These are phyloP conservation scores for Macroglossus sobrinus DNA, from an alignment of 2,113 vertebrate species.

Conservation along the genomic window DNA sequence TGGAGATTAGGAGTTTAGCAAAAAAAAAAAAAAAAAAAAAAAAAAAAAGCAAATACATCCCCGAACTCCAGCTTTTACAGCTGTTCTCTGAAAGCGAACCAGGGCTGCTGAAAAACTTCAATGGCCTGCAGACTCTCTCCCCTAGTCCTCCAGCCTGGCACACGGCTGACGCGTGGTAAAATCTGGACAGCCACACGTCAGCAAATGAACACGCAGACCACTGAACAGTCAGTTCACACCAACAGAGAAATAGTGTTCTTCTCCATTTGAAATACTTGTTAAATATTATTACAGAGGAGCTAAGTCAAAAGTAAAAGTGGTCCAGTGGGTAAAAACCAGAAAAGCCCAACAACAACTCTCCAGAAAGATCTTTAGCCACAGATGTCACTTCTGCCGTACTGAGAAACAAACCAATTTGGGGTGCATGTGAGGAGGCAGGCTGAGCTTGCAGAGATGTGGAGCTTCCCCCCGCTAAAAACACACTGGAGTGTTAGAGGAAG, in stretches of 20 bases:
- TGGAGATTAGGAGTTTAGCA: conserved; percentile 39
- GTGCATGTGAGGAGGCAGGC: not conserved
- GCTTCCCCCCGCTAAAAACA: not conserved
- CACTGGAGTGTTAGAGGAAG: not conserved
- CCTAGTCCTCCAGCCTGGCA: not conserved
- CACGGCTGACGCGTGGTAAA: conserved; percentile 26
- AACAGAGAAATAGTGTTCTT: conserved; percentile 50
- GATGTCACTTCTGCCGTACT: not conserved
- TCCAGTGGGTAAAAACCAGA: not conserved
- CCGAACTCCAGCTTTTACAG: conserved; percentile 58
- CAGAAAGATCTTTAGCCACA: not conserved
- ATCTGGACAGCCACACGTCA: conserved; percentile 41
- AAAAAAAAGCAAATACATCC: not conserved
- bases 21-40: not conserved
- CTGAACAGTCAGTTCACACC: conserved; percentile 43
- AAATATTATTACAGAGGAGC: conserved; percentile 13
- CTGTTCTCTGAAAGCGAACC: conserved; percentile 51
- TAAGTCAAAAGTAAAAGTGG: conserved; percentile 40
- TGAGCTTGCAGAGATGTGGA: not conserved
- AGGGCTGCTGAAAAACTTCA: not conserved
- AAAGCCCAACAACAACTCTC: not conserved
- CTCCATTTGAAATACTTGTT: conserved; percentile 43
- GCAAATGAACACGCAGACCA: conserved; percentile 60
- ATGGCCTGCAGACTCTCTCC: not conserved
- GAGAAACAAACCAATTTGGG: not conserved